phyloP scores from a whole-genome alignment of 2,797 vertebrate species.

The Carapus acus region DNA sequence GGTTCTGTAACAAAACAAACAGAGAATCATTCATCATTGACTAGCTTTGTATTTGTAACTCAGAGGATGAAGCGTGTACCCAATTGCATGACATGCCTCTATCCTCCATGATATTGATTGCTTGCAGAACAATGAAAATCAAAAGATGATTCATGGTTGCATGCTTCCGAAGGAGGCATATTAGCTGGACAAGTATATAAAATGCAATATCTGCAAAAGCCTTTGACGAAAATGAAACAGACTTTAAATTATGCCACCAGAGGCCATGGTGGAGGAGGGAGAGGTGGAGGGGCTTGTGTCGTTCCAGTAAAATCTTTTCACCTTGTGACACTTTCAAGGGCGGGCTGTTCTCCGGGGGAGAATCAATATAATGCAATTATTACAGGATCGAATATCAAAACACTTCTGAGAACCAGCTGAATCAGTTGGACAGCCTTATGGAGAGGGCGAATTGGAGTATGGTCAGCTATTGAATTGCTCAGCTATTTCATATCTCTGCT shows the following conservation, averaged over 20 bases:
- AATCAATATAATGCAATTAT: conserved; percentile 45
- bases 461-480: conserved; percentile 31
- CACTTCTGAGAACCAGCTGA: conserved; percentile 35
- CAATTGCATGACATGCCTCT: background rate
- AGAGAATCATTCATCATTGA: background rate
- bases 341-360: conserved; percentile 19
- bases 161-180: conserved; percentile 14
- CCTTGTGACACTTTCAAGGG: conserved; percentile 36
- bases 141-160: conserved; percentile 11
- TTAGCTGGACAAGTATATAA: conserved; percentile 23
- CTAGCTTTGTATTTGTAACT: background rate
- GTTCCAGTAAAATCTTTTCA: conserved; percentile 30
- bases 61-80: background rate
- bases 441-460: conserved; percentile 8
- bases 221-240: conserved; percentile 29
- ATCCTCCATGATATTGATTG: background rate
- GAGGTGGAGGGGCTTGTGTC: background rate
- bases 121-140: background rate
- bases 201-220: conserved; percentile 22
- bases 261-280: background rate
- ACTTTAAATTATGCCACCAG: conserved; percentile 20
- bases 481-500: conserved; percentile 20
- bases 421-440: conserved; percentile 24
- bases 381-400: conserved; percentile 42
- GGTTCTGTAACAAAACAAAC: conserved; percentile 74